Evolutionary conservation across 1,140 invertebrate species (phyloP), one percentile per base, ranked within the genome.

Genomic region (Diorhabda elongata): DNA sequence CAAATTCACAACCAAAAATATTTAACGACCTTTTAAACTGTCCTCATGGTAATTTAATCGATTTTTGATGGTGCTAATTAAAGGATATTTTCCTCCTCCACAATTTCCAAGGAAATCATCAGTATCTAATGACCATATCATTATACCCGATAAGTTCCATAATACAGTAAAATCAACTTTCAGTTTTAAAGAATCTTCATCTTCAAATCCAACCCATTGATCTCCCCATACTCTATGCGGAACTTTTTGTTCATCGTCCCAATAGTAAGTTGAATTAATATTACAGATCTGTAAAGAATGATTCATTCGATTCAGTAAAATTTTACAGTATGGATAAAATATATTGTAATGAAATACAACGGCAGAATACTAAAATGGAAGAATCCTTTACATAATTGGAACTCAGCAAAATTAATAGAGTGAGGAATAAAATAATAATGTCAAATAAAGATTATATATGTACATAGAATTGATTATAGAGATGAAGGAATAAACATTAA

Each of bases 71-170:
- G 85, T 78, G 47, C 79, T 85, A 26, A 90, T 72, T 4, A 92
- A 77, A 3, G 88, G 85, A 77, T 84, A 90, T 56, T 81, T 80
- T 3, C 84, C 73, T 3, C 84, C 73, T 8, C 86, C 83, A 71
- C 88, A 91, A 0, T 78, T 69, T 1, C 87, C 88, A 6, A 70
- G 79, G 73, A 91, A 91, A 75, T 92, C 91, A 74, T 92, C 90
- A 59, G 88, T 89, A 70, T 92, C 91, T 4, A 92, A 83, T 71
- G 87, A 88, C 91, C 90, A 92, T 0, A 90, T 69, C 89, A 92
- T 91, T 3, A 82, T 83, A 42, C 90, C 90, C 58, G 82, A 87
- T 2, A 92, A 79, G 58, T 82, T 82, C 3, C 80, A 72, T 1
- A 75, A 66, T 56, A 85, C 81, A 2, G 85, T 84, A 69, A 84